Conservation (phyloP, 2,888 invertebrate genomes). For the Barypeithes pellucidus region DNA sequence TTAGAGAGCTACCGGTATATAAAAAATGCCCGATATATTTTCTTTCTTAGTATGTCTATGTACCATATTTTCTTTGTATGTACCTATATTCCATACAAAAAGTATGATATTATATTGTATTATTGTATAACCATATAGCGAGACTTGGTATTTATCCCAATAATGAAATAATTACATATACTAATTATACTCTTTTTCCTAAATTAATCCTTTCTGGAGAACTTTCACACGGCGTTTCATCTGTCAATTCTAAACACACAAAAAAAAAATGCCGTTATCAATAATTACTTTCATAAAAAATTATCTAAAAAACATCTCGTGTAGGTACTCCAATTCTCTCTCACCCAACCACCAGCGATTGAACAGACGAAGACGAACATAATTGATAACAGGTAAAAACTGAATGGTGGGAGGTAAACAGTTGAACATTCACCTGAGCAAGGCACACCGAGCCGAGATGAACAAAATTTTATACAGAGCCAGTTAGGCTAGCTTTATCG, state of each 20-base stretch:
- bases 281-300: neutral
- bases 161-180: too few species aligned
- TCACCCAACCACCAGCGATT: neutral
- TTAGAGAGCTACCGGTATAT: too few species aligned
- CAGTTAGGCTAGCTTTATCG: slow-evolving; percentile 25
- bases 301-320: neutral
- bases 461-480: slow-evolving; percentile 22
- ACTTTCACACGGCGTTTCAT: neutral
- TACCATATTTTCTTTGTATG: too few species aligned
- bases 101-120: too few species aligned
- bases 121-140: too few species aligned
- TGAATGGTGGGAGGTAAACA: slow-evolving; percentile 39
- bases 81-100: too few species aligned
- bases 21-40: too few species aligned
- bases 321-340: neutral
- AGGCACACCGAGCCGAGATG: slow-evolving; percentile 21
- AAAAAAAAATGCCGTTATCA: neutral
- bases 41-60: too few species aligned
- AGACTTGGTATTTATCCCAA: too few species aligned
- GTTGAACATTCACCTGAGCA: slow-evolving; percentile 43
- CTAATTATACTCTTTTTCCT: too few species aligned
- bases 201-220: neutral
- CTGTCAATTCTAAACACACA: neutral
- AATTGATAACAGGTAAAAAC: slow-evolving; percentile 38
- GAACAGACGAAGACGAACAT: neutral